A percentile compares a stretch with the other conserved stretches of the same genome.
Conservation (phyloP, 2,797 vertebrate species). For the Hippoglossus hippoglossus region DNA sequence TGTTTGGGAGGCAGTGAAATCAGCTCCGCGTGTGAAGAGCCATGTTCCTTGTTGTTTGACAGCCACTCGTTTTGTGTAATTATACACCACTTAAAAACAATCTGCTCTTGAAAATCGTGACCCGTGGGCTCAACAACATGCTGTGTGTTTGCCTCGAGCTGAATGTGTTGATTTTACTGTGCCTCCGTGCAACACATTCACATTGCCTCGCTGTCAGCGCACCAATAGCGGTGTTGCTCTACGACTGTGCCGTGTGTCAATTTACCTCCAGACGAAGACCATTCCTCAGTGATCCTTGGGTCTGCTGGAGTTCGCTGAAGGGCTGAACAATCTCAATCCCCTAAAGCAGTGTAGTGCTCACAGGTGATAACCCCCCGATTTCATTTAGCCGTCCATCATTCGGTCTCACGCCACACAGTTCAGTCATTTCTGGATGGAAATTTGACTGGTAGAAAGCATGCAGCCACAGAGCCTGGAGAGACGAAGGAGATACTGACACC, state of each 20-base stretch:
- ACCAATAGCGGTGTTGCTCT: background rate
- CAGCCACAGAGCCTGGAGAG: constrained; percentile 18
- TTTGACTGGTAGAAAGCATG: constrained; percentile 16
- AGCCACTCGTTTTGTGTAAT: constrained; percentile 45
- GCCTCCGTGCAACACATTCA: constrained; percentile 9
- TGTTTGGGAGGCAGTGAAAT: constrained; percentile 13
- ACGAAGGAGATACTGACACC: constrained; percentile 31
- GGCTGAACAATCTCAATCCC: constrained; percentile 26
- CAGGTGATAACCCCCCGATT: constrained; percentile 23
- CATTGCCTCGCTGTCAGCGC: constrained; percentile 8
- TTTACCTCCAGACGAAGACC: constrained; percentile 60
- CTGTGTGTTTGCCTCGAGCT: constrained; percentile 34
- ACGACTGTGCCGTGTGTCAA: background rate
- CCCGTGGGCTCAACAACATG: constrained; percentile 27
- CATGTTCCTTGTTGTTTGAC: constrained; percentile 27
- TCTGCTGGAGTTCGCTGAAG: background rate
- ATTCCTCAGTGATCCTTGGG: constrained; percentile 32
- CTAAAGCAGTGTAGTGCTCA: constrained; percentile 7
- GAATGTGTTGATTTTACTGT: constrained; percentile 19
- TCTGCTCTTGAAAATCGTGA: constrained; percentile 42
- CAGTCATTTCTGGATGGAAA: constrained; percentile 19
- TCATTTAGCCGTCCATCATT: constrained; percentile 27
- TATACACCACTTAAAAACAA: constrained; percentile 43
- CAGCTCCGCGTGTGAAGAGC: background rate
- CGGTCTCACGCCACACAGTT: background rate